These are phyloP conservation scores for Turnix velox DNA, from an alignment of 2,113 vertebrate species.

Conservation along the genomic window DNA sequence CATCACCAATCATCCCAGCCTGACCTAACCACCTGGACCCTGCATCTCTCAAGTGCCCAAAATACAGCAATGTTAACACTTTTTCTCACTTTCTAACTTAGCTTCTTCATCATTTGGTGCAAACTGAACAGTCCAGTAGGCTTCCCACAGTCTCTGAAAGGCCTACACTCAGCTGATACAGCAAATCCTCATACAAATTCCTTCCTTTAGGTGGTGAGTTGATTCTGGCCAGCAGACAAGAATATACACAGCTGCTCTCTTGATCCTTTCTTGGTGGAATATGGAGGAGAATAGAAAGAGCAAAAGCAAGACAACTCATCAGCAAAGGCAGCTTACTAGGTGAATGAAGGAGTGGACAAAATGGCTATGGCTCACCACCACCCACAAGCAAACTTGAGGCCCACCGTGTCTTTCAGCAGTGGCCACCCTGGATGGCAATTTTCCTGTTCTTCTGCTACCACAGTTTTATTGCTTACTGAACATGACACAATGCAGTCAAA, in stretches of 20 bases:
- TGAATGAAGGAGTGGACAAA: neutral
- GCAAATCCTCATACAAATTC: neutral
- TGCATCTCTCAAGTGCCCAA: neutral
- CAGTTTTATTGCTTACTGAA: neutral
- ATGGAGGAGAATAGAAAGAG: neutral
- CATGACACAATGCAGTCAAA: neutral
- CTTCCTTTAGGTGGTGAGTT: neutral
- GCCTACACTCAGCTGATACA: neutral
- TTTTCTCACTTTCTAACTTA: neutral
- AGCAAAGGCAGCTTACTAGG: neutral
- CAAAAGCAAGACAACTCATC: neutral
- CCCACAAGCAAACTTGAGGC: neutral
- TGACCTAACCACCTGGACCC: neutral
- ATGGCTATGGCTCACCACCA: neutral
- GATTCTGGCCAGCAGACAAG: neutral
- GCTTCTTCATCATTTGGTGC: neutral
- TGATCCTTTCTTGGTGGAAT: fast-evolving
- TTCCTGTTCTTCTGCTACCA: fast-evolving
- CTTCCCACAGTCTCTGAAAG: neutral
- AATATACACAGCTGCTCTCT: neutral
- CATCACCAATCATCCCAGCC: neutral
- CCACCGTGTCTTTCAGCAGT: fast-evolving
- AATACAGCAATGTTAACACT: neutral
- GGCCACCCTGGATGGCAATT: neutral
- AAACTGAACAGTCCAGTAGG: neutral